Conservation (phyloP, 2,888 invertebrate genomes). For the Standfussiana lucernea region DNA sequence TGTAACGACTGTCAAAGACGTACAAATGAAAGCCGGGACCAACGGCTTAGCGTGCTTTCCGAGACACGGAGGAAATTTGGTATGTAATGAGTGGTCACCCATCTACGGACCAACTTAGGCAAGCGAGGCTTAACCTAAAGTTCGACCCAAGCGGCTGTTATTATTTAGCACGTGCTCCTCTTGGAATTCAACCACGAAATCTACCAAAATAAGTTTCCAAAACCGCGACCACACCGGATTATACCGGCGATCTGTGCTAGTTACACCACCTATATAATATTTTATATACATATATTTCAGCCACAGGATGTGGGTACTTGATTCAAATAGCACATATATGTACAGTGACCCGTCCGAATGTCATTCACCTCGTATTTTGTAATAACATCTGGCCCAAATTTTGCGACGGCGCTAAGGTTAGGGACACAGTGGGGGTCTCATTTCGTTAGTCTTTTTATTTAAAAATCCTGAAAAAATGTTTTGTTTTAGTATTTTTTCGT, state of each 20-base stretch:
- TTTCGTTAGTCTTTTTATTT: too few relatives aligned
- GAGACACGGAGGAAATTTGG: too few relatives aligned
- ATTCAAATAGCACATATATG: constrained; percentile 36
- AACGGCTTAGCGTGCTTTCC: too few relatives aligned
- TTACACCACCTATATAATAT: constrained; percentile 55
- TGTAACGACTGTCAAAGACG: too few relatives aligned
- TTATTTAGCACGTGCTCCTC: too few relatives aligned
- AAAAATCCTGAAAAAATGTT: too few relatives aligned
- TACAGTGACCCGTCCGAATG: constrained; percentile 51
- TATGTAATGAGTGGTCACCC: too few relatives aligned
- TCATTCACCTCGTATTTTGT: constrained; percentile 69
- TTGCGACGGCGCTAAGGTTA: constrained; percentile 51
- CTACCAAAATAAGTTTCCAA: background rate
- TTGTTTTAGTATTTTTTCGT: too few relatives aligned
- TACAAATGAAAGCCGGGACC: too few relatives aligned
- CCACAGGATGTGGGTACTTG: constrained; percentile 65
- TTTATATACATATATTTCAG: constrained; percentile 44
- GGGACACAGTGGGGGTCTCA: constrained; percentile 21
- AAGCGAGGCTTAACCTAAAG: too few relatives aligned
- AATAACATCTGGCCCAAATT: constrained; percentile 61
- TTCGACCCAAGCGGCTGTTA: too few relatives aligned
- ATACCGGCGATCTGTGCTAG: constrained; percentile 32
- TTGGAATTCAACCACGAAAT: background rate
- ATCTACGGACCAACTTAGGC: too few relatives aligned
- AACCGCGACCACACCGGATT: constrained; percentile 22